Conservation (phyloP, 2,113 vertebrate genomes). For the Dromas ardeola region DNA sequence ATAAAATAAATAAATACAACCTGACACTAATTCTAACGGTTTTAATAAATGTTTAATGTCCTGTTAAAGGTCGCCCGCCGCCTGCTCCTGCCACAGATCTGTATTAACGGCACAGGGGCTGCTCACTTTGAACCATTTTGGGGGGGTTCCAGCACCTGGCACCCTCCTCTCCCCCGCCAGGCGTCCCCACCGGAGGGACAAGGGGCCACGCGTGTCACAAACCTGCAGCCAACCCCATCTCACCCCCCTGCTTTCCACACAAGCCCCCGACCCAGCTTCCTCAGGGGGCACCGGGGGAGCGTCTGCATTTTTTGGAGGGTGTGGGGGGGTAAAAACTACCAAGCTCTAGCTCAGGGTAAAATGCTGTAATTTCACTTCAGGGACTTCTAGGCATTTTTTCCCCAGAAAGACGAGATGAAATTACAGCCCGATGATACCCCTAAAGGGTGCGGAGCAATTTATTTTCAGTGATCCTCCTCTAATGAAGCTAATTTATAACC, state of each 20-base stretch:
- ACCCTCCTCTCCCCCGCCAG: not conserved
- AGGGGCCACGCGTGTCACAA: not conserved
- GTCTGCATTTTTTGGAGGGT: not conserved
- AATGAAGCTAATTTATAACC: constrained; percentile 61
- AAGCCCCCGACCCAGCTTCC: not conserved
- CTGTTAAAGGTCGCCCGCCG: not conserved
- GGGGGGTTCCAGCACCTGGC: not conserved
- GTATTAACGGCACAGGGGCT: not conserved
- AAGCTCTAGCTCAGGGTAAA: not conserved
- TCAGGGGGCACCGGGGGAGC: not conserved
- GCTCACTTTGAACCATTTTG: accelerated
- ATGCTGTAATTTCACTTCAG: not conserved
- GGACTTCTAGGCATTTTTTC: not conserved
- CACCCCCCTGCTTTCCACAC: too few relatives aligned
- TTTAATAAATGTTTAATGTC: constrained; percentile 23
- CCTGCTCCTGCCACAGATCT: not conserved
- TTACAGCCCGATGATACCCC: not conserved
- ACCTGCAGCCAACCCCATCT: not conserved
- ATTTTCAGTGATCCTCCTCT: constrained; percentile 35
- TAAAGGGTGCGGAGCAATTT: constrained; percentile 34
- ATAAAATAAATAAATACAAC: not conserved
- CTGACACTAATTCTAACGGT: constrained; percentile 25
- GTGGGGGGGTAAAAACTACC: not conserved
- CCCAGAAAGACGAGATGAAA: constrained; percentile 21
- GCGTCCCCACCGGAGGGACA: not conserved